Base-by-base conservation (phyloP, 2,113 vertebrate genomes). In the Ptilonorhynchus violaceus region DNA sequence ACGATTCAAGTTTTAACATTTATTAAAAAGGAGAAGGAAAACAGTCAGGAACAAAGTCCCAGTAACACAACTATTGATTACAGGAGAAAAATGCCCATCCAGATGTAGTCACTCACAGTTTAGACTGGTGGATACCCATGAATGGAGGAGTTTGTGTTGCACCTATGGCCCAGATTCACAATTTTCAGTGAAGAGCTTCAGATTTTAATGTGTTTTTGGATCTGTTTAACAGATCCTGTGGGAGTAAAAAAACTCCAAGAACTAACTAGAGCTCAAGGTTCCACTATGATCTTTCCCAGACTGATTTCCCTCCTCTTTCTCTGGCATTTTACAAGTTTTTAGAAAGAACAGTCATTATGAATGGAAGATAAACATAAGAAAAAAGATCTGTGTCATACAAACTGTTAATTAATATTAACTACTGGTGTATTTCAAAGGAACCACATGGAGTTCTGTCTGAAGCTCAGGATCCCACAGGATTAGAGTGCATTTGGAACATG, bases 1-100 rank as follows among this genome's bases (percentile, higher is more conserved):
- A 53, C 77, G 50, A 81, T 23, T 81, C 60, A 78, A 86, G 47
- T 44, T 87, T 91, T 91, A 66, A 63, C n/a, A 72, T 58, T 96
- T 84, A 69, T 39, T 23, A 56, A 76, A 75, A 20, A 63, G 37
- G 35, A 59, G 47, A 19, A 84, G 31, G 37, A 53, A 49, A 91
- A 90, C 7, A 74, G 82, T 17, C 46, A 60, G 6, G 2, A 88
- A 28, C 13, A 3, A 60, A 82, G 47, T 27, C 60, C 59, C 37
- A 78, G 73, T 15, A 46, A 49, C 33, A 22, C 47, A 66, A 19
- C 23, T 23, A 42, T 1, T 28, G 44, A 23, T 8, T 50, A 4
- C 1, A 85, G 67, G 46, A 70, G 23, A 15, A 28, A 78, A 93
- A 47, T 5, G 13, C 46, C 42, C 28, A 28, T 19, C 60, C 41